Evolutionary conservation across 2,797 vertebrate species (phyloP), one percentile per base, ranked within the genome.

Genomic region (Anguilla megastoma): DNA sequence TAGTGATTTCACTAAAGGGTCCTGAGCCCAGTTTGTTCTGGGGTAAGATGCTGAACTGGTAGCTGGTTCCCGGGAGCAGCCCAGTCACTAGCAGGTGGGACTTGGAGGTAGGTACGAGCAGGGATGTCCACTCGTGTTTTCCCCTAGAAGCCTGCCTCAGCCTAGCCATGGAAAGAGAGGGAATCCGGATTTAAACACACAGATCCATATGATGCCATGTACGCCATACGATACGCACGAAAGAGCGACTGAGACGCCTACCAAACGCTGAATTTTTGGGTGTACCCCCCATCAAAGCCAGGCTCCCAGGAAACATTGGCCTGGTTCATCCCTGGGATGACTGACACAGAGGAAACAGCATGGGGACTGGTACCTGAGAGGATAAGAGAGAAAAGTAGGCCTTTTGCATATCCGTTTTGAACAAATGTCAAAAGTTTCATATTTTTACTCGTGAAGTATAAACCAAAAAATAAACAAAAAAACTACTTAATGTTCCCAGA

Each of bases 11-110:
- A 83, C 98, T 99, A 94, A 99, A 99, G 36, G 98, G 97, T 16
- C 98, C 98, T 0, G 98, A 99, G 54, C 98, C 98, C 66, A 99
- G 95, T 91, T 98, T 98, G 94, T 99, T 99, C 95, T 99, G 98
- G 86, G 98, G 97, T 56, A 99, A 95, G 89, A 99, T 93, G 0
- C 98, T 99, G 95, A 99, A 98, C 95, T 99, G 98, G 93, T 99
- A 99, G 66, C 94, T 92, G 0, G 93, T 96, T 74, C 95, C 95
- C 0, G 97, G 94, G 87, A 97, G 96, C 1, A 99, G 95, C 71
- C 97, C 97, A 0, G 96, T 95, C 90, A 99, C 97, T 60, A 98
- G 89, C 66, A 98, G 94, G 91, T 97, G 94, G 36, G 91, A 94
- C 88, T 96, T 96, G 24, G 98, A 97, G 0, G 95, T 91, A 0